These are phyloP conservation scores for Cinclus cinclus DNA, from an alignment of 2,113 vertebrate species.

Conservation along the genomic window DNA sequence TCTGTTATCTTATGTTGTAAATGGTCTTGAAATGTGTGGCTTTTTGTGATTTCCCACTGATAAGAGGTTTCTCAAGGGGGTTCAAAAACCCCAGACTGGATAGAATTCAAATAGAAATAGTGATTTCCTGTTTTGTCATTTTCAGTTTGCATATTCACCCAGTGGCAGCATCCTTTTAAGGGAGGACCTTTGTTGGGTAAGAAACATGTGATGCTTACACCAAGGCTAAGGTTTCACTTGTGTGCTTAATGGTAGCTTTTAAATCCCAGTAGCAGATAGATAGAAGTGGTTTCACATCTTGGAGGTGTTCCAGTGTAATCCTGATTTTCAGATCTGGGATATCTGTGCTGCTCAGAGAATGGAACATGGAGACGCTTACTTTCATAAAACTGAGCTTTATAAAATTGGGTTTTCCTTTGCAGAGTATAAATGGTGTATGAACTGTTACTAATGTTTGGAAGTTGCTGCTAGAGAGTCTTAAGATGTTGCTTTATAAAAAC, in stretches of 20 bases:
- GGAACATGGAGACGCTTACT: background rate
- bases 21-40: background rate
- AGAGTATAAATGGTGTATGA: background rate
- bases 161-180: background rate
- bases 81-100: rapidly evolving
- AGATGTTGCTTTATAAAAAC: background rate
- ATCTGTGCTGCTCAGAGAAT: background rate
- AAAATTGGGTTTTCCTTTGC: background rate
- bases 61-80: background rate
- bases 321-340: background rate
- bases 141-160: background rate
- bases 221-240: background rate
- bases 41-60: background rate
- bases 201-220: rapidly evolving
- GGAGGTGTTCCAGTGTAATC: background rate
- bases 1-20: background rate
- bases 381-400: background rate
- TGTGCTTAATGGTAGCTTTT: background rate
- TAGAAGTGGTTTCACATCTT: background rate
- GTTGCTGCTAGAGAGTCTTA: background rate
- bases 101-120: background rate
- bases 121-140: background rate
- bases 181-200: background rate
- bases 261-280: background rate
- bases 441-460: background rate